phyloP scores from a whole-genome alignment of 1,140 invertebrate genomes.

The Leptestheria dahalacensis region DNA sequence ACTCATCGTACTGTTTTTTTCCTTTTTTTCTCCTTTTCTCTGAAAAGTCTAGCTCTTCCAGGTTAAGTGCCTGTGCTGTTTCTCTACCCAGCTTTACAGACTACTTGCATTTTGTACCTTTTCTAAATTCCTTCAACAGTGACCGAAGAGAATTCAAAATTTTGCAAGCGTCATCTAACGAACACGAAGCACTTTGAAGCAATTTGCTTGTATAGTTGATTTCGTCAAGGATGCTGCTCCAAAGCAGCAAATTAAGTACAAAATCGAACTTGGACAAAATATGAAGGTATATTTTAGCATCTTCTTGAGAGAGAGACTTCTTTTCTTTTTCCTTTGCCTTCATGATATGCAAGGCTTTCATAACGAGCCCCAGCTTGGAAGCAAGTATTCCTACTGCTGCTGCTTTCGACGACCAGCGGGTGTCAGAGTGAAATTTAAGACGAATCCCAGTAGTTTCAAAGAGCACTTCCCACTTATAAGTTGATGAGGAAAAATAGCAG shows the following conservation, averaged over 20 bases:
- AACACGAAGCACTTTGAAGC: too few relatives aligned
- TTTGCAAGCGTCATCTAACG: neutral
- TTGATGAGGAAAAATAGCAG: neutral
- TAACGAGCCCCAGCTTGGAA: neutral
- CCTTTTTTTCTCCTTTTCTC: neutral
- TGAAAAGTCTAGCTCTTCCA: neutral
- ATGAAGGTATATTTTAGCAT: neutral
- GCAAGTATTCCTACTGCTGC: neutral
- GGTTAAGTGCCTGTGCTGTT: neutral
- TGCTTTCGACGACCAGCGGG: neutral
- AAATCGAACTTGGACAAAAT: too few relatives aligned
- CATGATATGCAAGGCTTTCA: neutral
- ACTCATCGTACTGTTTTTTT: neutral
- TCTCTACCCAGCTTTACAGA: neutral
- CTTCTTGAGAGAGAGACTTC: neutral
- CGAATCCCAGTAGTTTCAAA: neutral
- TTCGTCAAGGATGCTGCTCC: too few relatives aligned
- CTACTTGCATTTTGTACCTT: neutral
- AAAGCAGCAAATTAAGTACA: too few relatives aligned
- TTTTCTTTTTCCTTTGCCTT: neutral
- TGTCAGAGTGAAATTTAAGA: neutral
- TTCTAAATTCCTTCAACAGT: neutral
- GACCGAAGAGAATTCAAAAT: neutral
- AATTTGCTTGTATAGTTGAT: too few relatives aligned
- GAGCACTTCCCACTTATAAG: neutral